These are phyloP conservation scores for Trichonephila clavipes DNA, from an alignment of 1,140 invertebrate genomes.

Conservation along the genomic window DNA sequence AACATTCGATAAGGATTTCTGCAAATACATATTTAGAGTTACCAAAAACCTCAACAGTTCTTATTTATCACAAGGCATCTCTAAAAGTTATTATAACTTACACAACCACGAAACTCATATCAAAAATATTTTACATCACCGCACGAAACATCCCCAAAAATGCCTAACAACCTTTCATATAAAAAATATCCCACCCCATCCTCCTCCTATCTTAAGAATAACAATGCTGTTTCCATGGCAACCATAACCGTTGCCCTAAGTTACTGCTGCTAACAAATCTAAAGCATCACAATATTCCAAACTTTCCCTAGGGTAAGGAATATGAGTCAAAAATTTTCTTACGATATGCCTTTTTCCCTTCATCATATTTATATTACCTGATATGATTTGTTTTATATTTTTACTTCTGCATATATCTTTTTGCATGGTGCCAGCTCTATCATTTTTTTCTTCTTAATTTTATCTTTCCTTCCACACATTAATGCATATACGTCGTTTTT, in stretches of 20 bases:
- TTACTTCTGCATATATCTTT: neutral
- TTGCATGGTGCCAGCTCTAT: neutral
- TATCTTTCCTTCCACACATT: neutral
- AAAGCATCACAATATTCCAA: conserved; percentile 50
- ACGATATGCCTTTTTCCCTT: neutral
- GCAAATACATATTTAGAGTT: too few species aligned
- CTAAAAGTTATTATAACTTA: too few species aligned
- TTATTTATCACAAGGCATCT: too few species aligned
- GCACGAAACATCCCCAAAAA: too few species aligned
- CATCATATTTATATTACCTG: conserved; percentile 42
- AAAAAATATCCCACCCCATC: neutral
- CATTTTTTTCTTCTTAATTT: neutral
- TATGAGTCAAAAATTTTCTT: conserved; percentile 27
- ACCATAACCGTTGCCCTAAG: conserved; percentile 61
- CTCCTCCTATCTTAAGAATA: neutral
- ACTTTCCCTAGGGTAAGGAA: conserved; percentile 35
- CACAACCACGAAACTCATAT: too few species aligned
- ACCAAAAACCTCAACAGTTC: too few species aligned
- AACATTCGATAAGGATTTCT: too few species aligned
- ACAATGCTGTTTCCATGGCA: conserved; percentile 49
- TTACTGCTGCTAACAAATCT: conserved; percentile 63
- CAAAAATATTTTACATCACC: too few species aligned
- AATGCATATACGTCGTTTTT: conserved; percentile 22
- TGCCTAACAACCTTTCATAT: too few species aligned
- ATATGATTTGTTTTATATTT: conserved; percentile 28